Evolutionary conservation across 2,113 vertebrate genomes (phyloP).

Genomic region (Agelaius tricolor): DNA sequence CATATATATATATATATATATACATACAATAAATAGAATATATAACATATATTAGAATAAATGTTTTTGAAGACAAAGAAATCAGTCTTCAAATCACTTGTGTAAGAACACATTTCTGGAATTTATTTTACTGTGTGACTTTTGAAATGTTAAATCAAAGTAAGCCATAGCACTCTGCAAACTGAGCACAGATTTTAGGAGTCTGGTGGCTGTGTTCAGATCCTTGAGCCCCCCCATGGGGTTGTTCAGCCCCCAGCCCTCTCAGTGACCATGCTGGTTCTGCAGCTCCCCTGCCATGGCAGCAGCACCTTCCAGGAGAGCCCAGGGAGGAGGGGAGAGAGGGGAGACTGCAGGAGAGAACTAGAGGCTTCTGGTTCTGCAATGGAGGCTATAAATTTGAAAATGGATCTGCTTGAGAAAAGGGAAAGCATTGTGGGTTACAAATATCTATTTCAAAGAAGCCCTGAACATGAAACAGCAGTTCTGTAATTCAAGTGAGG

Average conservation of each 20-base stretch:
- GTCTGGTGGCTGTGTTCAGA: not conserved
- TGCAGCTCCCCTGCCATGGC: conserved; percentile 24
- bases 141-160: not conserved
- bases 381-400: not conserved
- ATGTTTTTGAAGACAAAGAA: not conserved
- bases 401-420: not conserved
- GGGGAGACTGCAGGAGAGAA: not conserved
- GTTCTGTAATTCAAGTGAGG: not conserved
- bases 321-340: not conserved
- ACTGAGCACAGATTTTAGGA: not conserved
- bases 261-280: conserved; percentile 47
- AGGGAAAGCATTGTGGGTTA: not conserved
- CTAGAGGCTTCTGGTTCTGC: not conserved
- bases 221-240: conserved; percentile 52
- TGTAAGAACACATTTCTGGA: not conserved
- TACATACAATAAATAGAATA: not conserved
- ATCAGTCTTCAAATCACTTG: not conserved
- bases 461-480: not conserved
- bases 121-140: not conserved
- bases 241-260: conserved; percentile 43
- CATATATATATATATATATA: not conserved
- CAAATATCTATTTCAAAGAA: not conserved
- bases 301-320: conserved; percentile 76
- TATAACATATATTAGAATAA: not conserved
- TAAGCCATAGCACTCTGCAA: not conserved